These are phyloP conservation scores for Oplegnathus fasciatus DNA, from an alignment of 2,113 vertebrate genomes.

Conservation along the genomic window DNA sequence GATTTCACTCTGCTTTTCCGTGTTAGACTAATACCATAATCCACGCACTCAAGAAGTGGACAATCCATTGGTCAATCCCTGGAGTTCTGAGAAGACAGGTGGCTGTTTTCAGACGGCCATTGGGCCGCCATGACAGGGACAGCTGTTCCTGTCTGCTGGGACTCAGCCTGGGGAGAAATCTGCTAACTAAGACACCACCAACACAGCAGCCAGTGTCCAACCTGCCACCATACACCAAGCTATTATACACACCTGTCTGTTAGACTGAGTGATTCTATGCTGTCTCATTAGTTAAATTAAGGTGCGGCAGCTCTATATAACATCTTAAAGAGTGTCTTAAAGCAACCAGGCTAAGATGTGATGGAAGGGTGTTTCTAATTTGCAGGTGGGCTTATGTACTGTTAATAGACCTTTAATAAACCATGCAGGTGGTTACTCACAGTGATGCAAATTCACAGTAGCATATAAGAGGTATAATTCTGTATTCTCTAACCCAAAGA, in stretches of 20 bases:
- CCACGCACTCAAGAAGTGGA: conserved; percentile 44
- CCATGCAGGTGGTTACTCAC: background rate
- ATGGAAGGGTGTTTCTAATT: background rate
- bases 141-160: conserved; percentile 58
- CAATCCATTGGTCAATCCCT: conserved; percentile 54
- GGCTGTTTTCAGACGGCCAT: conserved; percentile 47
- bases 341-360: background rate
- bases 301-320: background rate
- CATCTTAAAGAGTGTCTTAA: background rate
- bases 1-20: conserved; percentile 38
- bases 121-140: conserved; percentile 41
- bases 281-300: background rate
- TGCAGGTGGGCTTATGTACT: background rate
- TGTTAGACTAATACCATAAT: conserved; percentile 59
- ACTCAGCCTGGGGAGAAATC: conserved; percentile 34
- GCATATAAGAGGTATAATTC: background rate
- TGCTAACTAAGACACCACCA: conserved; percentile 8
- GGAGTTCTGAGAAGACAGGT: conserved; percentile 54
- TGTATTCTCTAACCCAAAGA: conserved; percentile 1
- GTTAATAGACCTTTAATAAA: background rate
- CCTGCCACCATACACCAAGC: conserved; percentile 6
- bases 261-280: background rate
- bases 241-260: conserved; percentile 1
- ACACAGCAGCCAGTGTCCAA: background rate
- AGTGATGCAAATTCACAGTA: background rate